Evolutionary conservation across 2,113 vertebrate genomes (phyloP).

Genomic region (Catharus minimus): DNA sequence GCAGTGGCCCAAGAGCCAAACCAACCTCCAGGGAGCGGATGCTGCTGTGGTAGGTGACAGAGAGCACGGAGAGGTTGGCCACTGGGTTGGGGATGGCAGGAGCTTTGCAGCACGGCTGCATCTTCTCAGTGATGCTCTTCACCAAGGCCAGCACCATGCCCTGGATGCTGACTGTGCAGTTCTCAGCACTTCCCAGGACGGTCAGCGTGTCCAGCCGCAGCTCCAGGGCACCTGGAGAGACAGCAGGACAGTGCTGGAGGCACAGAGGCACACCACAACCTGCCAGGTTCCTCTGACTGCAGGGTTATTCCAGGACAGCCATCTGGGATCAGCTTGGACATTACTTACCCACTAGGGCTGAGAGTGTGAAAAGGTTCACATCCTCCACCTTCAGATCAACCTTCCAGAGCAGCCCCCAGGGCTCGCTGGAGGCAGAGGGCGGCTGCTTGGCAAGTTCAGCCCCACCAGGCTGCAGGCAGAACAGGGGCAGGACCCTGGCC

Average conservation of each 20-base stretch:
- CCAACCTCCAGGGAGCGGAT: slow-evolving; percentile 87
- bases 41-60: slow-evolving; percentile 82
- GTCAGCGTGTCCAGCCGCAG: slow-evolving; percentile 84
- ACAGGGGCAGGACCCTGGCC: slow-evolving; percentile 84
- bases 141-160: slow-evolving; percentile 86
- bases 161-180: slow-evolving; percentile 79
- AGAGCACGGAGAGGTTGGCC: slow-evolving; percentile 79
- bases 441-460: slow-evolving; percentile 9
- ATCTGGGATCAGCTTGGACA: background rate
- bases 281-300: background rate
- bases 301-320: background rate
- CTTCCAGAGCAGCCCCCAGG: slow-evolving; percentile 81
- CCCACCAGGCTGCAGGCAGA: slow-evolving; percentile 32
- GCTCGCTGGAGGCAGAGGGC: background rate
- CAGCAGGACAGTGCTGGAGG: background rate
- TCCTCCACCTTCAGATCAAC: slow-evolving; percentile 90
- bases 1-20: background rate
- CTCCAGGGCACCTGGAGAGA: slow-evolving; percentile 83
- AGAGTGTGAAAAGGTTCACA: slow-evolving; percentile 89
- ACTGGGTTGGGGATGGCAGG: slow-evolving; percentile 78
- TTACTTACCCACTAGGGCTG: slow-evolving; percentile 85
- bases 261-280: accelerated
- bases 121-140: slow-evolving; percentile 86
- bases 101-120: slow-evolving; percentile 87
- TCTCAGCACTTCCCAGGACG: slow-evolving; percentile 82